phyloP scores from a whole-genome alignment of 2,113 vertebrate species.

The Notechis scutatus region DNA sequence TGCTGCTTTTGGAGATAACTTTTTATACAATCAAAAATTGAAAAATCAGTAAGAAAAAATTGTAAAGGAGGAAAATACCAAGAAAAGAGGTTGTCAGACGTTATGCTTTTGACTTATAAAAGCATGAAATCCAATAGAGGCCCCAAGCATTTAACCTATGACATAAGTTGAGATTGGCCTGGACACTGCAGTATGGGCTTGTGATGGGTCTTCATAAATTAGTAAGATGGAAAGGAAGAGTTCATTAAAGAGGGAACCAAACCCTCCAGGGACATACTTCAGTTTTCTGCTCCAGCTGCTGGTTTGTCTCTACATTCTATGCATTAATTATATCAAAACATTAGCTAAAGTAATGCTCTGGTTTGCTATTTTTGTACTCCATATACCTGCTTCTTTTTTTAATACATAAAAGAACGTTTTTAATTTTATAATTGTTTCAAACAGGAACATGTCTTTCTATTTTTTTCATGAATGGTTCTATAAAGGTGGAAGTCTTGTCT shows the following conservation, averaged over 20 bases:
- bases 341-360: not conserved
- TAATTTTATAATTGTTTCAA: not conserved
- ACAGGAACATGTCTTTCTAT: not conserved
- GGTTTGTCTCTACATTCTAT: not conserved
- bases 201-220: not conserved
- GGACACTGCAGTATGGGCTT: not conserved
- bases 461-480: not conserved
- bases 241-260: not conserved
- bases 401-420: not conserved
- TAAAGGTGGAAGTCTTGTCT: not conserved
- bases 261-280: not conserved
- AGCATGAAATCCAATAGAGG: not conserved
- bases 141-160: not conserved
- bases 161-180: not conserved
- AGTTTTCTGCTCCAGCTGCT: not conserved
- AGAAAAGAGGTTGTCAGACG: not conserved
- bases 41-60: not conserved
- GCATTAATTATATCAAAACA: not conserved
- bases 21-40: not conserved
- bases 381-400: not conserved
- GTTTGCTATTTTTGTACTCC: not conserved
- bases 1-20: not conserved
- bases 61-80: not conserved
- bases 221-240: not conserved
- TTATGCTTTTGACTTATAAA: not conserved